Conservation (phyloP, 2,797 vertebrate genomes). For the Macroramphosus scolopax region DNA sequence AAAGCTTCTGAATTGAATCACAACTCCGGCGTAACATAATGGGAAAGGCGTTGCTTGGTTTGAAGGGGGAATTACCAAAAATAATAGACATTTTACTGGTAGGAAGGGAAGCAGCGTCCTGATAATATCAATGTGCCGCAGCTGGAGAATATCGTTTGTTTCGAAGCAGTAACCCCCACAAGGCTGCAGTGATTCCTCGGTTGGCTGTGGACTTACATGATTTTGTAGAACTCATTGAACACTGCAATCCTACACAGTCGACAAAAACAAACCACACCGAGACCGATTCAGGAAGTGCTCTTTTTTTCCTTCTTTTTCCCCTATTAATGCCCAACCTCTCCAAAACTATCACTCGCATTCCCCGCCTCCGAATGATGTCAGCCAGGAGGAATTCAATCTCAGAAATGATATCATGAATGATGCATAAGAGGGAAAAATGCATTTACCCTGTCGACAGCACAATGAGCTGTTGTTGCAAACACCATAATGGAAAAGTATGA, state of each 20-base stretch:
- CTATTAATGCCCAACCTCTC: slow-evolving; percentile 8
- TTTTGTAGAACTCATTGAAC: no score
- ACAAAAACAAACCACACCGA: no score
- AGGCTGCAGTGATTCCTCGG: background rate
- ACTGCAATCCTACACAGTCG: no score
- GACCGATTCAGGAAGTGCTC: no score
- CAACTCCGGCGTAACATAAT: slow-evolving; percentile 2
- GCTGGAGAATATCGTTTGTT: slow-evolving; percentile 17
- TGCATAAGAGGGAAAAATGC: slow-evolving; percentile 73
- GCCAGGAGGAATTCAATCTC: slow-evolving; percentile 75
- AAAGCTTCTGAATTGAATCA: slow-evolving; percentile 1
- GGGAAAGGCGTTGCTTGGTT: slow-evolving; percentile 1
- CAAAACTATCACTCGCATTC: slow-evolving; percentile 30
- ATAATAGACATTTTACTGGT: slow-evolving; percentile 7
- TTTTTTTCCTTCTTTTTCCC: no score
- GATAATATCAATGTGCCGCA: slow-evolving; percentile 17
- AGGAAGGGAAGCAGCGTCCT: slow-evolving; percentile 2
- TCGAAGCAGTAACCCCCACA: slow-evolving; percentile 4
- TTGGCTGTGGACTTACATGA: no score
- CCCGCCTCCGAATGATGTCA: slow-evolving; percentile 64
- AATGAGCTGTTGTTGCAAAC: slow-evolving; percentile 75
- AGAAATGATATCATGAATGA: slow-evolving; percentile 77
- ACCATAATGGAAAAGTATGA: slow-evolving; percentile 69
- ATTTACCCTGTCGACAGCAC: slow-evolving; percentile 70
- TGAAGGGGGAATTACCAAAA: slow-evolving; percentile 15